Evolutionary conservation across 2,888 invertebrate genomes (phyloP).

Genomic region (Trissoscelio sp.): DNA sequence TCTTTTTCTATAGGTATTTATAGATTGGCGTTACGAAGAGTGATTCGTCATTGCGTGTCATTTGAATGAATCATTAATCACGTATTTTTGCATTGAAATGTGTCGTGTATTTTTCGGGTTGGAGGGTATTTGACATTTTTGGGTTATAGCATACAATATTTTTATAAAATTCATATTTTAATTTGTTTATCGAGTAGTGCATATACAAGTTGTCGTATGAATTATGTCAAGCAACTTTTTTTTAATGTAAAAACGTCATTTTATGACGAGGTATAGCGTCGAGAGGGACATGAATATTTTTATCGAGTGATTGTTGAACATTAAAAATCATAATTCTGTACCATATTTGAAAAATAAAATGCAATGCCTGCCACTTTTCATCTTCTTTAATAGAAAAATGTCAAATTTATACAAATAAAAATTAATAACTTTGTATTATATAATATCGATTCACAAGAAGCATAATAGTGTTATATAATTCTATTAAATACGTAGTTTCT

Average conservation of each 20-base stretch:
- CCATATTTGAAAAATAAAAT: not conserved
- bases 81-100: conserved; percentile 52
- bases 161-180: conserved; percentile 19
- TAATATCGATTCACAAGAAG: not conserved
- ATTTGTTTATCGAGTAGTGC: conserved; percentile 2
- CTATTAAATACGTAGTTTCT: not conserved
- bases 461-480: not conserved
- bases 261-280: conserved; percentile 7
- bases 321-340: not conserved
- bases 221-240: conserved; percentile 1
- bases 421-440: not conserved
- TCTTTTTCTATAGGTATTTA: conserved; percentile 23
- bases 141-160: conserved; percentile 26
- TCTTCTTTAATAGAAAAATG: too few relatives aligned
- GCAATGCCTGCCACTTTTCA: not conserved
- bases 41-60: conserved; percentile 54
- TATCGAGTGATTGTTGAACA: conserved; percentile 2
- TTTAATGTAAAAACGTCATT: not conserved
- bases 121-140: conserved; percentile 34
- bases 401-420: not conserved
- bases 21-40: conserved; percentile 20
- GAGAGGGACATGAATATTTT: conserved; percentile 7
- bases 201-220: not conserved
- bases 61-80: conserved; percentile 62
- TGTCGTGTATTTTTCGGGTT: conserved; percentile 28